phyloP scores from a whole-genome alignment of 2,113 vertebrate genomes.

The Hymenochirus boettgeri region DNA sequence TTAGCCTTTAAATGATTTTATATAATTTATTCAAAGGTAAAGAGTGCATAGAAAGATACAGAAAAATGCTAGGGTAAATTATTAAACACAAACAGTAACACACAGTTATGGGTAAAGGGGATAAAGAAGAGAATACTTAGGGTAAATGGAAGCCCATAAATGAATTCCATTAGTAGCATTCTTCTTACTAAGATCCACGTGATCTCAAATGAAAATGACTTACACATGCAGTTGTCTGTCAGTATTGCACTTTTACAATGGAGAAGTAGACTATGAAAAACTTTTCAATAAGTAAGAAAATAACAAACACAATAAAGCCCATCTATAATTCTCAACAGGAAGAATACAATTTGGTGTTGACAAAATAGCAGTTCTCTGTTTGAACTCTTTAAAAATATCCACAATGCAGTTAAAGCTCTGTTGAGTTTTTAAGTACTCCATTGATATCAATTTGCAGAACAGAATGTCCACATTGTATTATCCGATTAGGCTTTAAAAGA shows the following conservation, averaged over 20 bases:
- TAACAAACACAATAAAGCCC: conserved; percentile 43
- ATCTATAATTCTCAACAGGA: conserved; percentile 33
- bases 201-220: conserved; percentile 62
- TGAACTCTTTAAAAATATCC: conserved; percentile 56
- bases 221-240: conserved; percentile 57
- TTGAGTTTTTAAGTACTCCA: conserved; percentile 54
- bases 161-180: too few relatives aligned
- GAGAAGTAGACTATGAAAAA: conserved; percentile 48
- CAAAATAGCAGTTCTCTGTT: conserved; percentile 46
- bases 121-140: too few relatives aligned
- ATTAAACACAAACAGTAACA: too few relatives aligned
- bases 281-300: conserved; percentile 60
- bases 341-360: conserved; percentile 50
- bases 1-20: too few relatives aligned
- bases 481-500: too few relatives aligned
- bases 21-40: too few relatives aligned
- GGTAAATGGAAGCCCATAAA: too few relatives aligned
- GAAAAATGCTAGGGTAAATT: too few relatives aligned
- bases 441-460: conserved; percentile 52
- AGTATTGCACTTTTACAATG: conserved; percentile 35
- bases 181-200: conserved; percentile 56
- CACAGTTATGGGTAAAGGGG: too few relatives aligned
- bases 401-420: conserved; percentile 43
- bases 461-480: too few relatives aligned
- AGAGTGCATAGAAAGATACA: too few relatives aligned